Base-by-base conservation (phyloP, 2,888 invertebrate species). In the Dryadula phaetusa region DNA sequence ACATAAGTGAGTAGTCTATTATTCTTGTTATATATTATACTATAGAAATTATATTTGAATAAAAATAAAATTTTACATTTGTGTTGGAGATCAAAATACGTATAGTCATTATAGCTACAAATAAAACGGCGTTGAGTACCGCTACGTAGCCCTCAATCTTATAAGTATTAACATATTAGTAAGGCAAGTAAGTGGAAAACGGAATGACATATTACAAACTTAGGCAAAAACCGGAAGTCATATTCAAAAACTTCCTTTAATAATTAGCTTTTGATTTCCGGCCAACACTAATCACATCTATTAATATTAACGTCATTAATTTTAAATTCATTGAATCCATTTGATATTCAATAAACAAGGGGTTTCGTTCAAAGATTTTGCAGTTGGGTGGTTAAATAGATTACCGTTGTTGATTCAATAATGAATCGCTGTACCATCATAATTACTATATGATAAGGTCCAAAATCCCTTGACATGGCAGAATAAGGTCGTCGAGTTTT, bases 401-500 rank as follows among this genome's bases (percentile, higher is more conserved):
- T 87, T 86, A 84, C 79, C 77, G 77, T 77, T 74, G 78, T 77
- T 79, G 80, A 76, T 75, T 79, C 74, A 78, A 83, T 82, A 84
- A 83, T 82, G 75, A 79, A 77, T 74, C 70, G 70, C 74, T 72
- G 65, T 76, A 75, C 77, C 75, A 75, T 78, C 81, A 78, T 84
- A 84, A 85, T 80, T 80, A 78, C 79, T 80, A 82, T 79, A 73
- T 75, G 79, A 82, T 82, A 87, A 80, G 82, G 86, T 76, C 81
- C 74, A 85, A 78, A 85, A 82, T 85, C 76, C 83, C 72, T 78
- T 79, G 78, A 75, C 78, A 71, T 72, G 78, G 73, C 71, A 70
- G 70, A 73, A 74, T 74, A 76, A 74, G 79, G 77, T 81, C 76
- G 76, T 75, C 74, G 78, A 79, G 82, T 84, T 85, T 83, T 80